Conservation (phyloP, 2,797 vertebrate genomes). For the Alcedo atthis region DNA sequence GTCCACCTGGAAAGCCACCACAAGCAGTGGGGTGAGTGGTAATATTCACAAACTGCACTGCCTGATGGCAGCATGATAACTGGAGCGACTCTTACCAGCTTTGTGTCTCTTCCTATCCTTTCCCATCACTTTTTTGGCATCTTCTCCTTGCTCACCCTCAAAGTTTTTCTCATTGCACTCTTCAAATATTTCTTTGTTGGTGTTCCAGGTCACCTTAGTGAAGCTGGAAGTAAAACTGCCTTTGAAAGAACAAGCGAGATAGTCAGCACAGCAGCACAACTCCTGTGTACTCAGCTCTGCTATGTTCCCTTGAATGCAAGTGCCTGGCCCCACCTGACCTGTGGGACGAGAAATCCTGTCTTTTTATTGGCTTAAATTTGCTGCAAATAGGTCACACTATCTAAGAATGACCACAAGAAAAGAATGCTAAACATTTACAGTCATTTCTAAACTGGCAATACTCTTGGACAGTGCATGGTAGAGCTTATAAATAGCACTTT, state of each 20-base stretch:
- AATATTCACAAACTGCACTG: not conserved
- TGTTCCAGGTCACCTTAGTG: not conserved
- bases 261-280: not conserved
- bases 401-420: not conserved
- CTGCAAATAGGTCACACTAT: not conserved
- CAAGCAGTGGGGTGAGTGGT: rapidly evolving
- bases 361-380: not conserved
- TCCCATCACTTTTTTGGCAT: not conserved
- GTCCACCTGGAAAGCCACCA: not conserved
- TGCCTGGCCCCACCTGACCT: not conserved
- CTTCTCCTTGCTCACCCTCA: not conserved
- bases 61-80: not conserved
- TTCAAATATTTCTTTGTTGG: not conserved
- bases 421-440: not conserved
- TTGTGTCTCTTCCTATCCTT: not conserved
- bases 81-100: not conserved
- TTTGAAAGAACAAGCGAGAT: not conserved
- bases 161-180: not conserved
- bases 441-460: not conserved
- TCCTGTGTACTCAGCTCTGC: not conserved
- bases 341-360: not conserved
- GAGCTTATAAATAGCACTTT: not conserved
- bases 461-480: not conserved
- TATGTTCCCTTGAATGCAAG: not conserved
- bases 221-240: not conserved